These are phyloP conservation scores for Apotomis capreana DNA, from an alignment of 2,888 invertebrate genomes.

Conservation along the genomic window DNA sequence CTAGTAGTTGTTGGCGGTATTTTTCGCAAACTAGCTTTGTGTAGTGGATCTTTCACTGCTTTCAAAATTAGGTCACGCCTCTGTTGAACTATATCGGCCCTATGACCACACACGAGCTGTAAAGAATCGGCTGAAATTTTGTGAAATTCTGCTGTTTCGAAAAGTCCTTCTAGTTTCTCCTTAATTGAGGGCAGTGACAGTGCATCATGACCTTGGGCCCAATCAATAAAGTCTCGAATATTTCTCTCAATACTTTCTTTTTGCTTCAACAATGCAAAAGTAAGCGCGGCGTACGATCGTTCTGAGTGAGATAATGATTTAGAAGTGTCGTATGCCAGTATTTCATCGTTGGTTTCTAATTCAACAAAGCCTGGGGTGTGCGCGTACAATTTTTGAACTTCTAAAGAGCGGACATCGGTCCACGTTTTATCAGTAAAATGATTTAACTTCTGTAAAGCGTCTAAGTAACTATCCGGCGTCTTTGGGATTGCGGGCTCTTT, in stretches of 20 bases:
- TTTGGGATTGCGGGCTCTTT: not conserved
- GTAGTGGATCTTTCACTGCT: conserved; percentile 29
- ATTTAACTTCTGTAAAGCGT: not conserved
- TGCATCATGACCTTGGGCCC: conserved; percentile 31
- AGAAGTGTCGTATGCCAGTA: not conserved
- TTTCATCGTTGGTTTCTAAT: not conserved
- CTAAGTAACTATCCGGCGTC: not conserved
- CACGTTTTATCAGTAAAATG: not conserved
- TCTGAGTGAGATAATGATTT: not conserved
- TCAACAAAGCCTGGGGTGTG: not conserved
- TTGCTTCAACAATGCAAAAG: not conserved
- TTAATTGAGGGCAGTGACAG: not conserved
- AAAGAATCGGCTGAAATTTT: conserved; percentile 39
- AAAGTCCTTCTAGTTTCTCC: not conserved
- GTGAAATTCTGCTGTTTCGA: not conserved
- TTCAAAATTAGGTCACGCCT: conserved; percentile 27
- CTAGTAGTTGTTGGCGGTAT: conserved; percentile 39
- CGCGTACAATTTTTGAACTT: not conserved
- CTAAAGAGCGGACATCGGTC: conserved; percentile 1
- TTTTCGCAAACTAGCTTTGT: conserved; percentile 35
- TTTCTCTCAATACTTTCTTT: not conserved
- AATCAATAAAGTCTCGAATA: conserved; percentile 2
- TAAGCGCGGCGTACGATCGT: not conserved
- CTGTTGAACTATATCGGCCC: conserved; percentile 36
- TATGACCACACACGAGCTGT: conserved; percentile 43